Evolutionary conservation across 2,888 invertebrate species (phyloP).

Genomic region (Phortica okadai): DNA sequence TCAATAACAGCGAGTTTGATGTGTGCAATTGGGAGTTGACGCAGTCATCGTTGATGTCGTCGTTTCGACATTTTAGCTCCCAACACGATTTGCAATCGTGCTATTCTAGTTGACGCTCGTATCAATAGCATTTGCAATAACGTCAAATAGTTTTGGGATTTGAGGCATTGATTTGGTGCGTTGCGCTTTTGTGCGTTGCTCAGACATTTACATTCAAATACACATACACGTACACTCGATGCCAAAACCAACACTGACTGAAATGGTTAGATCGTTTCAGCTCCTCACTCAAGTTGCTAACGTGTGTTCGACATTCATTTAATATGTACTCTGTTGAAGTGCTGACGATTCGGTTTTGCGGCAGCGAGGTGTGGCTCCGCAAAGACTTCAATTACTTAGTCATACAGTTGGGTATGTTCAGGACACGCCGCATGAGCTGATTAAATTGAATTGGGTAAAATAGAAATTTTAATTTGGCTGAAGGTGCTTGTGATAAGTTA

Average conservation of each 20-base stretch:
- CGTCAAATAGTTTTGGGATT: conserved; percentile 65
- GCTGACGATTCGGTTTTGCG: not conserved
- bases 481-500: too few relatives aligned
- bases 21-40: conserved; percentile 24
- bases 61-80: conserved; percentile 12
- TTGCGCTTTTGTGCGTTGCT: conserved; percentile 23
- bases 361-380: not conserved
- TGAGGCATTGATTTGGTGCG: conserved; percentile 64
- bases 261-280: not conserved
- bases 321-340: not conserved
- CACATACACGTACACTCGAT: not conserved
- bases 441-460: too few relatives aligned
- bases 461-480: too few relatives aligned
- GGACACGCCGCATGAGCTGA: too few relatives aligned
- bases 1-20: conserved; percentile 59
- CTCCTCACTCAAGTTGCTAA: too few relatives aligned
- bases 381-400: not conserved
- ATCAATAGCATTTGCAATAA: conserved; percentile 33
- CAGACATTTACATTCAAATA: not conserved
- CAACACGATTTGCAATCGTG: conserved; percentile 44
- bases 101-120: conserved; percentile 36
- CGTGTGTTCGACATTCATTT: not conserved
- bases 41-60: not conserved
- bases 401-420: not conserved
- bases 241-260: not conserved